Percentiles rank a stretch among this genome's conserved stretches.
Conservation (phyloP, 2,888 invertebrate genomes). For the Yponomeuta evonymella region DNA sequence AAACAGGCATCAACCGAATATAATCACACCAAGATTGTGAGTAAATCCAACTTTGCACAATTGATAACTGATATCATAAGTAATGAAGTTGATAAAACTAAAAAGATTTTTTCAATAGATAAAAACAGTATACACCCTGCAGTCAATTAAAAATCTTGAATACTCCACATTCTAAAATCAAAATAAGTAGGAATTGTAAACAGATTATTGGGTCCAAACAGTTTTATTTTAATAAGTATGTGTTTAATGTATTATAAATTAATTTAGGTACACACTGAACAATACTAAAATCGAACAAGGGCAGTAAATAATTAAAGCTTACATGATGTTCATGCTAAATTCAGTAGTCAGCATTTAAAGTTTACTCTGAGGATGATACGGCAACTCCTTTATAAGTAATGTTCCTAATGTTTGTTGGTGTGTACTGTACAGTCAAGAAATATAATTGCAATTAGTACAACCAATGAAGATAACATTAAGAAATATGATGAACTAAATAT, state of each 20-base stretch:
- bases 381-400: neutral
- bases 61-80: conserved; percentile 51
- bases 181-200: neutral
- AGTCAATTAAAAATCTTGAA: neutral
- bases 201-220: conserved; percentile 24
- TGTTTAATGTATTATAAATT: neutral
- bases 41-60: conserved; percentile 37
- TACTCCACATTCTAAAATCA: neutral
- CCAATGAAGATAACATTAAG: neutral
- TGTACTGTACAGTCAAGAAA: neutral
- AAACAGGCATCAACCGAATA: conserved; percentile 25
- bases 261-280: neutral
- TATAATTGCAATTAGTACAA: neutral
- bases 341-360: too few species aligned
- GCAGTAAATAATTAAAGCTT: neutral
- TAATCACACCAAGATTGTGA: conserved; percentile 19
- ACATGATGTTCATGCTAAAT: too few species aligned
- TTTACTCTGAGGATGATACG: too few species aligned
- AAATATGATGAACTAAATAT: too few species aligned
- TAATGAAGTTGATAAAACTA: conserved; percentile 53
- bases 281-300: neutral
- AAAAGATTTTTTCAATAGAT: conserved; percentile 47
- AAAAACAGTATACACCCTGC: conserved; percentile 63
- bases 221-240: conserved; percentile 30
- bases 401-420: neutral